A percentile compares a stretch with the other conserved stretches of the same genome.
phyloP scores from a whole-genome alignment of 2,888 invertebrate species.

The Flabesymbios commensalis region DNA sequence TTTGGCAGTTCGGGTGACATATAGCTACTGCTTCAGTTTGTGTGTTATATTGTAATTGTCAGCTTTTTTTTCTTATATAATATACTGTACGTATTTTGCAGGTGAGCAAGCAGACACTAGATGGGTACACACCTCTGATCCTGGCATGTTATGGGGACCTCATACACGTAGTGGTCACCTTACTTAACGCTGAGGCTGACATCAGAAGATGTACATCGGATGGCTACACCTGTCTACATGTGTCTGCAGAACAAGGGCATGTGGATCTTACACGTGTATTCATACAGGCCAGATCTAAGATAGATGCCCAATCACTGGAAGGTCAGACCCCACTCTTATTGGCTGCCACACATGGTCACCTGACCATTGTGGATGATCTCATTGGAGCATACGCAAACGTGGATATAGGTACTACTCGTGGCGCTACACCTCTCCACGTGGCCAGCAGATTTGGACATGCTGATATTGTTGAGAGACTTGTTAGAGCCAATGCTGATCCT shows the following conservation, averaged over 20 bases:
- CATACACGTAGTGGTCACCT: slow-evolving; percentile 13
- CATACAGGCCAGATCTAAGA: slow-evolving; percentile 12
- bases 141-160: slow-evolving; percentile 22
- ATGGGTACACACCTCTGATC: slow-evolving; percentile 22
- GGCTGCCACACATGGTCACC: no score
- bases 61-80: no score
- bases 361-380: no score
- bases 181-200: slow-evolving; percentile 15
- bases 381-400: no score
- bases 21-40: no score
- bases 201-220: slow-evolving; percentile 8
- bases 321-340: no score
- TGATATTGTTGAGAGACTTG: background rate
- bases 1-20: no score
- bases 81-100: no score
- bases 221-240: slow-evolving; percentile 22
- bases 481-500: background rate
- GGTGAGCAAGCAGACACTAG: no score
- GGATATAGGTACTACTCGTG: slow-evolving; percentile 4
- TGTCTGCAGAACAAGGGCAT: slow-evolving; percentile 20
- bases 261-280: slow-evolving; percentile 6
- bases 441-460: background rate
- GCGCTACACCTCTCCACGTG: slow-evolving; percentile 16
- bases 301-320: slow-evolving; percentile 4
- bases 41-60: no score